phyloP scores from a whole-genome alignment of 2,113 vertebrate species.

The Atherinomorus stipes region DNA sequence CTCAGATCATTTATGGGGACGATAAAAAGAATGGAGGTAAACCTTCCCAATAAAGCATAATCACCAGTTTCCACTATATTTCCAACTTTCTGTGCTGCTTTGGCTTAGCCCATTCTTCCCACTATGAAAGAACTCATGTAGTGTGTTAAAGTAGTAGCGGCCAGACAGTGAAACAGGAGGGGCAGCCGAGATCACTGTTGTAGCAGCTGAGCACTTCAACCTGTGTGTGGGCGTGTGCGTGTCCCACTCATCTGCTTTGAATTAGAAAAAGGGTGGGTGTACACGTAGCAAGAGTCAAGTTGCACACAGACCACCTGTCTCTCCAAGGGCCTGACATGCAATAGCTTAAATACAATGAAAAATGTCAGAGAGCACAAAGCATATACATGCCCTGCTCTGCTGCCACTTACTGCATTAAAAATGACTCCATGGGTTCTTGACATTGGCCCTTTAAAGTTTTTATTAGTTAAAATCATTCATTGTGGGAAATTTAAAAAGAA shows the following conservation, averaged over 20 bases:
- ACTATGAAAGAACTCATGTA: not conserved
- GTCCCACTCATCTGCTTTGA: slow-evolving; percentile 1
- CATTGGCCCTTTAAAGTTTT: not conserved
- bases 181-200: slow-evolving; percentile 4
- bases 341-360: slow-evolving; percentile 4
- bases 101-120: not conserved
- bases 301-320: slow-evolving; percentile 49
- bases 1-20: not conserved
- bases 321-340: slow-evolving; percentile 34
- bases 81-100: not conserved
- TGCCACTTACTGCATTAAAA: not conserved
- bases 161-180: not conserved
- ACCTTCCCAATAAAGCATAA: not conserved
- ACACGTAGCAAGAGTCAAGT: slow-evolving; percentile 48
- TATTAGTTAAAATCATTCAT: not conserved
- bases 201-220: slow-evolving; percentile 50
- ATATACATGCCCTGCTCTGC: not conserved
- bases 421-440: not conserved
- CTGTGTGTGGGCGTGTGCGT: slow-evolving; percentile 27
- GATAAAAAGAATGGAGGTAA: not conserved
- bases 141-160: not conserved
- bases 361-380: not conserved
- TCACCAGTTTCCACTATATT: not conserved
- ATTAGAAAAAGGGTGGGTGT: slow-evolving; percentile 5
- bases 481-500: not conserved